phyloP scores from a whole-genome alignment of 2,888 invertebrate species.

The Dendrolimus houi region DNA sequence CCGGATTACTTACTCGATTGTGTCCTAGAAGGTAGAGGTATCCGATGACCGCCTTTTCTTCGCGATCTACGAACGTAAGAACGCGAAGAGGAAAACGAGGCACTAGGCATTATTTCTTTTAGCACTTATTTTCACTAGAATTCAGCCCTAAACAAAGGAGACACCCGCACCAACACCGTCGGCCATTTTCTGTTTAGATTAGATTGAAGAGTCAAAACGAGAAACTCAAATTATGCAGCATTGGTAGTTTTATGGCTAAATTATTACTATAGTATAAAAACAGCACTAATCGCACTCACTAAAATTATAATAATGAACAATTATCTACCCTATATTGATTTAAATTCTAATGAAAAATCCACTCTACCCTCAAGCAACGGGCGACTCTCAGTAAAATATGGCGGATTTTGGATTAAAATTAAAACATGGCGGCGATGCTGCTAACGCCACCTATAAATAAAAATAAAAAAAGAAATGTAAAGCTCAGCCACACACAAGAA shows the following conservation, averaged over 20 bases:
- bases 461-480: constrained; percentile 3
- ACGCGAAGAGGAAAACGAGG: constrained; percentile 94
- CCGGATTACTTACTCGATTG: constrained; percentile 85
- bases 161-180: constrained; percentile 86
- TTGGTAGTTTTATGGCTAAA: constrained; percentile 35
- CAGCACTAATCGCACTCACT: constrained; percentile 58
- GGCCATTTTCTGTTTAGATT: constrained; percentile 88
- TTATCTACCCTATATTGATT: constrained; percentile 60
- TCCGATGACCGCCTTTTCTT: constrained; percentile 93
- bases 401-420: constrained; percentile 51
- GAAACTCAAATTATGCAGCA: constrained; percentile 55
- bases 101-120: constrained; percentile 91
- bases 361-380: constrained; percentile 60
- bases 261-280: constrained; percentile 35
- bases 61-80: constrained; percentile 94
- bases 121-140: constrained; percentile 72
- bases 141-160: constrained; percentile 87
- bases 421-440: constrained; percentile 54
- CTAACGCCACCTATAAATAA: constrained; percentile 38
- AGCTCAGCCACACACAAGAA: no score
- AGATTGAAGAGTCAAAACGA: constrained; percentile 68
- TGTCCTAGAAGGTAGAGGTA: constrained; percentile 87
- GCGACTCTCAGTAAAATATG: constrained; percentile 71
- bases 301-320: constrained; percentile 50
- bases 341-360: constrained; percentile 47